Conservation (phyloP, 2,888 invertebrate species). For the Frankliniella fusca region DNA sequence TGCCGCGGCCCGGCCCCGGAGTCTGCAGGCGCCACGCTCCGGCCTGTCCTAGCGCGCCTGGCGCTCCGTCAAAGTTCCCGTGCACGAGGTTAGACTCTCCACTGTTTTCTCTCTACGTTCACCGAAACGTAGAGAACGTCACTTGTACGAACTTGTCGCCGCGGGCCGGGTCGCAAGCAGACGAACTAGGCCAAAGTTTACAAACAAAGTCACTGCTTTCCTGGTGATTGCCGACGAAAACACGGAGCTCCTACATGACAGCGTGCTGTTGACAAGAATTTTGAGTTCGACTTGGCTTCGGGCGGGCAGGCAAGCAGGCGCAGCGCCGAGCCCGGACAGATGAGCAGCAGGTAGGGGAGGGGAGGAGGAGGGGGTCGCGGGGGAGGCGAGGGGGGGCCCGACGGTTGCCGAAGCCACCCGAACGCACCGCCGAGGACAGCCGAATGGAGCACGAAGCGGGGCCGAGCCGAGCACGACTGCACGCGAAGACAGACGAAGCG, state of each 20-base stretch:
- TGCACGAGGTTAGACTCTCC: not conserved
- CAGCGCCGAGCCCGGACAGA: not conserved
- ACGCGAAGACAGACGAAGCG: not conserved
- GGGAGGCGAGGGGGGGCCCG: not conserved
- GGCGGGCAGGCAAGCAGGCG: not conserved
- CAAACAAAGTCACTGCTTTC: slow-evolving; percentile 9
- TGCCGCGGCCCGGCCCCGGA: not conserved
- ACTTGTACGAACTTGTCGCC: not conserved
- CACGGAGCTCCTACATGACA: not conserved
- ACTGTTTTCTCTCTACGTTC: not conserved
- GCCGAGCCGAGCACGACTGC: not conserved
- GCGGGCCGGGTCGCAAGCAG: not conserved
- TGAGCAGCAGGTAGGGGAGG: not conserved
- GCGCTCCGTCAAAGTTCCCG: not conserved
- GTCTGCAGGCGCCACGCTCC: not conserved
- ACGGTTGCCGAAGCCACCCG: not conserved
- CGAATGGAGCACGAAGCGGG: not conserved
- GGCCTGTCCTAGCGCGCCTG: not conserved
- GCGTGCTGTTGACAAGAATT: slow-evolving; percentile 19
- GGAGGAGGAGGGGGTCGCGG: not conserved
- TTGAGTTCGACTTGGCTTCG: not conserved
- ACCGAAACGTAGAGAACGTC: not conserved
- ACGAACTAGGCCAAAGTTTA: not conserved
- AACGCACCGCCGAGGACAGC: not conserved
- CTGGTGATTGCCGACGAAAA: not conserved